Evolutionary conservation across 1,140 invertebrate species (phyloP), one percentile per base, ranked within the genome.

Genomic region (Aphaenogaster floridana): DNA sequence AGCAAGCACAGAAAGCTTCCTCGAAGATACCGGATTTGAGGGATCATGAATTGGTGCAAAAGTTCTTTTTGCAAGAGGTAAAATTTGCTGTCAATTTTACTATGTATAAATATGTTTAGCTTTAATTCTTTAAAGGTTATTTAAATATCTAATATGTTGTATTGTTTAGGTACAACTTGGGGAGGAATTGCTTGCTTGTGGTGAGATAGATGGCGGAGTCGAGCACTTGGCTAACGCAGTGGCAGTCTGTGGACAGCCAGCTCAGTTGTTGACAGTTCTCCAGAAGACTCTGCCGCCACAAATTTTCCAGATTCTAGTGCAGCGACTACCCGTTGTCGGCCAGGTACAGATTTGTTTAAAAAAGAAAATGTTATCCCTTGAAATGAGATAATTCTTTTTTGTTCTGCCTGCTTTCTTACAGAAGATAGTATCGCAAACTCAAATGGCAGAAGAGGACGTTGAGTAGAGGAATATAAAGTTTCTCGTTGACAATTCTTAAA

Each of bases 181-280:
- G 42, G 99, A 99, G 95, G 98, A 99, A 93, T 93, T 99, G 48
- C 96, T 99, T 89, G 97, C 97, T 34, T 96, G 96, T 86, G 98
- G 99, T 66, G 97, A 99, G 89, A 94, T 99, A 84, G 98, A 99
- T 87, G 97, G 96, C 63, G 99, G 98, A 78, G 97, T 99, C 39
- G 98, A 99, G 94, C 99, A 99, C 95, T 96, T 99, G 85, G 97
- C 98, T 42, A 98, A 99, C 95, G 99, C 99, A 34, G 97, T 99
- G 39, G 98, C 98, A n/a, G 98, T 99, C 2, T 99, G 99, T 95
- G 98, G 98, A 34, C 98, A 99, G 94, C 98, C 99, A 0, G 97
- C 98, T 90, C 98, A 99, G 93, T 95, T 99, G 15, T 96, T 99
- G 34, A 97, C 98, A 95, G 96, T 99, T 77, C 96, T 99, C n/a